Evolutionary conservation across 2,888 invertebrate species (phyloP), one percentile per base, ranked within the genome.

Genomic region (Sipha maydis): DNA sequence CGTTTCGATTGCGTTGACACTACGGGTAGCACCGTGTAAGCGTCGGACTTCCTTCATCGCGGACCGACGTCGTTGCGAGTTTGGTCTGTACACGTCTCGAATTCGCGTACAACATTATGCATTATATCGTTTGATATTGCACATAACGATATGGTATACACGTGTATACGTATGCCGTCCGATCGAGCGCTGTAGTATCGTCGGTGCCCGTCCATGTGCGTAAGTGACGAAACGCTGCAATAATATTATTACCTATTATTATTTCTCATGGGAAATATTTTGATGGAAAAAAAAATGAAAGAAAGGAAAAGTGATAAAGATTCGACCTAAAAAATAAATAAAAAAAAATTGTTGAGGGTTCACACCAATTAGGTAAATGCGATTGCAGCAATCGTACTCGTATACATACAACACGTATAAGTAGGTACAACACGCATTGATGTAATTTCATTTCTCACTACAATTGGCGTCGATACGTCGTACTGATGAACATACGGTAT

Each of bases 311-410:
- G 34, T 61, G 75, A 34, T 54, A 7, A 61, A 75, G 56, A 61
- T 88, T 80, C 75, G 79, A 88, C 86, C 80, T 80, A 73, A 75
- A 88, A 34, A 34, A n/a, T n/a, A n/a, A 34, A 34, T 34, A 34
- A 34, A 34, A 34, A 85, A 80, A n/a, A 34, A 61, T 61, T 25
- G 38, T 56, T 14, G 54, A 56, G 73, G 56, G 73, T 75, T 80
- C 86, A 48, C 86, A 88, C 75, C 38, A 56, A 76, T 34, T 38
- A 56, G 17, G 38, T 38, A 54, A 83, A 56, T 71, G 31, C 56
- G 71, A 79, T 86, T 86, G 85, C 85, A 54, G 71, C 54, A 79
- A 79, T 79, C 67, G 67, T 54, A 48, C 21, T 67, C 56, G 48
- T 5, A 28, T 14, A 48, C 14, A 48, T 11, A 48, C 48, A 48